These are phyloP conservation scores for Microcebus ravelobensis DNA, from an alignment of 2,113 vertebrate species.

Conservation along the genomic window DNA sequence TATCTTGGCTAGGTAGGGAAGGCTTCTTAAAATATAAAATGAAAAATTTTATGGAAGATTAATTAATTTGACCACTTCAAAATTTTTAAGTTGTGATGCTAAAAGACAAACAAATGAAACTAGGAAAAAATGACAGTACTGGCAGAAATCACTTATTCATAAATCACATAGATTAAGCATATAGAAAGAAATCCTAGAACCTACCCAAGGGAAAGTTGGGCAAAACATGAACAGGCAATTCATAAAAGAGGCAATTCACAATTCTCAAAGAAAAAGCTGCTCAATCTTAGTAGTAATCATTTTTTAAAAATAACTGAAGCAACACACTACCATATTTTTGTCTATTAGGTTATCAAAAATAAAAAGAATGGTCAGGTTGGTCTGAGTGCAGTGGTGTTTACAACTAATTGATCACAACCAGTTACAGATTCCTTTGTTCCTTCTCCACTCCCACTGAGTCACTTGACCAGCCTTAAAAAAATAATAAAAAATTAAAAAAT, in stretches of 20 bases:
- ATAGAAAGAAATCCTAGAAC: not conserved
- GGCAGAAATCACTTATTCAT: not conserved
- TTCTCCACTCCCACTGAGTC: too few relatives aligned
- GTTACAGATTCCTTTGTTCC: too few relatives aligned
- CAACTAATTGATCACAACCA: too few relatives aligned
- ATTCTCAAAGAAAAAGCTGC: not conserved
- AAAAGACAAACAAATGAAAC: not conserved
- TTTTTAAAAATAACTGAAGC: not conserved
- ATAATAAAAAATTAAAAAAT: not conserved
- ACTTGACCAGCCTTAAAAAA: too few relatives aligned
- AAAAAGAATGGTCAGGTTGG: not conserved
- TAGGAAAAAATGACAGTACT: not conserved
- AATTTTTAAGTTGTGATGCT: not conserved
- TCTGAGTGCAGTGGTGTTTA: too few relatives aligned
- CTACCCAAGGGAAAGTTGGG: not conserved
- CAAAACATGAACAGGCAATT: not conserved
- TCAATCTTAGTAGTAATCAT: not conserved
- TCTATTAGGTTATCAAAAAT: not conserved
- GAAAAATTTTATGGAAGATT: not conserved
- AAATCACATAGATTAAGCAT: not conserved
- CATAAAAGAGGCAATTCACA: not conserved
- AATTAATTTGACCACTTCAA: not conserved
- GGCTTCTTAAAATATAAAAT: not conserved
- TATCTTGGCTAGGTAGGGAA: not conserved
- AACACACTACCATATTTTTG: not conserved